Conservation (phyloP, 2,888 invertebrate species). For the Xiphydria camelus region DNA sequence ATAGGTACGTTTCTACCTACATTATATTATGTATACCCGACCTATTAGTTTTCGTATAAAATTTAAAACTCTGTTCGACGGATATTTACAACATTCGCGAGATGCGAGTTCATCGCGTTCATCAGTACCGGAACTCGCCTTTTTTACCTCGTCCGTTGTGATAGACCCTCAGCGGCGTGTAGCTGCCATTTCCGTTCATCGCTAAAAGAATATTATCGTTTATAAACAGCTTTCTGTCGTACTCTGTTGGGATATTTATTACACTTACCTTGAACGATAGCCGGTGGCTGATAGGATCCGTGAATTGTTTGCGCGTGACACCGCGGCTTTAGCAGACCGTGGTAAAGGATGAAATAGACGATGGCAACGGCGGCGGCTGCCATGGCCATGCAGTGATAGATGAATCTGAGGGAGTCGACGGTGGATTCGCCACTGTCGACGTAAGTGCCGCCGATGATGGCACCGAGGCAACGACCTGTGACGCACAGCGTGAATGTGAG, state of each 20-base stretch:
- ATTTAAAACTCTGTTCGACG: too few species aligned
- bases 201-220: constrained; percentile 60
- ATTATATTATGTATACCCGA: too few species aligned
- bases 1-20: too few species aligned
- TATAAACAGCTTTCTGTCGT: too few species aligned
- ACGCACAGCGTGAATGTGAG: background rate
- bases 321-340: constrained; percentile 73
- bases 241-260: too few species aligned
- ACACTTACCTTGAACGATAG: constrained; percentile 67
- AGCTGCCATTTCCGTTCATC: constrained; percentile 71
- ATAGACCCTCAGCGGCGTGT: constrained; percentile 79
- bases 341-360: constrained; percentile 73
- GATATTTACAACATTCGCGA: too few species aligned
- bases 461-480: constrained; percentile 74
- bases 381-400: constrained; percentile 70
- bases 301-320: constrained; percentile 69
- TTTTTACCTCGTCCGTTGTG: constrained; percentile 80
- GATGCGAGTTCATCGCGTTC: too few species aligned
- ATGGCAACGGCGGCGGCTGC: constrained; percentile 68
- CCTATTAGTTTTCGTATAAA: too few species aligned
- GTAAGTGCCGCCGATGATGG: constrained; percentile 64
- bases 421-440: constrained; percentile 55
- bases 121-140: constrained; percentile 82
- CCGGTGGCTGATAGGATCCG: constrained; percentile 67
- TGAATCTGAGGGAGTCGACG: constrained; percentile 47